Evolutionary conservation across 2,797 vertebrate species (phyloP), one percentile per base, ranked within the genome.

Genomic region (Chloroceryle amazona): DNA sequence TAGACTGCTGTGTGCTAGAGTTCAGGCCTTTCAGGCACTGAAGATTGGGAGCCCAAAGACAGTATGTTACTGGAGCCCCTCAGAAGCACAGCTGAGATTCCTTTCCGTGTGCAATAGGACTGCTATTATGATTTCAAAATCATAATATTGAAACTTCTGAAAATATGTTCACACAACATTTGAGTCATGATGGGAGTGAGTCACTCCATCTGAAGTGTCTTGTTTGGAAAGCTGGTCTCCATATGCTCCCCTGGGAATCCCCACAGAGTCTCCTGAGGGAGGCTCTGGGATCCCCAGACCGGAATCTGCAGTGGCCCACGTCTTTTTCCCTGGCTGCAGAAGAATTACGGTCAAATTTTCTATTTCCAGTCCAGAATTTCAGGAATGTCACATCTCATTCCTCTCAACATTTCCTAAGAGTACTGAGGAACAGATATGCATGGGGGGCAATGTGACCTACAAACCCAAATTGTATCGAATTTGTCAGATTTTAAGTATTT

Each of bases 141-240:
- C 73, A 76, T 80, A 94, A 95, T 46, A 94, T 67, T 94, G 66
- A 91, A 95, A 82, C 11, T 52, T 41, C 55, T 86, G 51, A 78
- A 88, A 95, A 86, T 21, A 14, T 86, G 62, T 46, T 97, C 62
- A n/a, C 33, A 71, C 73, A 75, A 66, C 90, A 90, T 76, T 73
- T 57, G 70, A 92, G 47, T 90, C 42, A 61, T 71, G 67, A 60
- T 31, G 12, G 28, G 58, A 84, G 22, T 44, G 76, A 96, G 37
- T 65, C 86, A 52, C 37, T 60, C 42, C 28, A 11, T 76, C 75
- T 93, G 61, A 74, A 83, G 42, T 20, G 49, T 37, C 47, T 70
- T 6, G 66, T 73, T 54, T 70, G 55, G 42, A 86, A 84, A 86
- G 21, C 10, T 35, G 0, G 41, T 63, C 58, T 79, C 51, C 51